Evolutionary conservation across 2,113 vertebrate genomes (phyloP).

Genomic region (Microcebus lehilahytsara): DNA sequence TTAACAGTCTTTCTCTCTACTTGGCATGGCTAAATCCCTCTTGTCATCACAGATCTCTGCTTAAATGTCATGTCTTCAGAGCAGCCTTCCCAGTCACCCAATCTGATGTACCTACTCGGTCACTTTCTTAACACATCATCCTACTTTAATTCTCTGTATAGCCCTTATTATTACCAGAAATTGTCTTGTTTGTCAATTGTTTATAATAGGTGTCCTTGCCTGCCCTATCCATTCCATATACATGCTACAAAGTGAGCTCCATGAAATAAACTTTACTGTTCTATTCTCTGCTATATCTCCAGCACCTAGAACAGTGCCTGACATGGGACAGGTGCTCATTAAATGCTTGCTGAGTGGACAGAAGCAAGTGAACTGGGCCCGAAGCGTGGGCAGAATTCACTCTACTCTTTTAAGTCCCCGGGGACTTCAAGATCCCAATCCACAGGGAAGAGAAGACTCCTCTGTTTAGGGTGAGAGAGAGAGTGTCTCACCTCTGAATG

Average conservation of each 20-base stretch:
- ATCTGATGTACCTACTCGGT: background rate
- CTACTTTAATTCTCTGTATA: background rate
- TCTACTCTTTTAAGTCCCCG: background rate
- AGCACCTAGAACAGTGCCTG: background rate
- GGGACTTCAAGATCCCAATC: background rate
- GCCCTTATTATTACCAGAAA: background rate
- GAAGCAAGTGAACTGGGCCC: background rate
- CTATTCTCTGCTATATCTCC: background rate
- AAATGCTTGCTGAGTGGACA: background rate
- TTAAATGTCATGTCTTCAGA: background rate
- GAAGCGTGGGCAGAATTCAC: background rate
- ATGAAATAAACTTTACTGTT: background rate
- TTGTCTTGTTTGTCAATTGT: background rate
- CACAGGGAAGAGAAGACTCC: background rate
- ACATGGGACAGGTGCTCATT: background rate
- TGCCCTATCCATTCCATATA: background rate
- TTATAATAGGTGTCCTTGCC: background rate
- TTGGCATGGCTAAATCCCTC: background rate
- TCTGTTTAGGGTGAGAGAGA: background rate
- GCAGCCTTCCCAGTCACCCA: background rate
- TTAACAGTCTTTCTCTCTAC: background rate
- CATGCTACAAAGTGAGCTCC: background rate
- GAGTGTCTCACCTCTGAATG: slow-evolving; percentile 88
- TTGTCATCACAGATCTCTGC: background rate
- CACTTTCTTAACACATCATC: background rate